Evolutionary conservation across 1,140 invertebrate genomes (phyloP), one percentile per base, ranked within the genome.

Genomic region (Drosophila pandora): DNA sequence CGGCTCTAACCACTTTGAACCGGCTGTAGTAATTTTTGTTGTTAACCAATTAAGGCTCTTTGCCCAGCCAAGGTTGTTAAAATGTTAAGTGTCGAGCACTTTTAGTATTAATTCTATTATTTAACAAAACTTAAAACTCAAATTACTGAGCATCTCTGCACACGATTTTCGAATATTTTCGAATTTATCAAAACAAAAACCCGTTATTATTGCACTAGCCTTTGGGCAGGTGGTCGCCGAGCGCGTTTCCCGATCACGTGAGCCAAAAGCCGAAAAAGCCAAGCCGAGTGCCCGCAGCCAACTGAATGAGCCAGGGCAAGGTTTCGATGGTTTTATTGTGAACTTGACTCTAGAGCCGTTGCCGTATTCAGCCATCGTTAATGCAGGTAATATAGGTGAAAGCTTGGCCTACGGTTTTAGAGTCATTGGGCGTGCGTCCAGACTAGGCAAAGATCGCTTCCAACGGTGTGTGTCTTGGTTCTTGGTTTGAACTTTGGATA

Each of bases 281-380:
- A 49, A 56, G 41, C 34, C 67, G 67, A 70, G 64, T 48, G 77
- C 61, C 68, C 85, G 63, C 74, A 87, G 68, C 53, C 67, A 77
- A 84, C 81, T 84, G 78, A 84, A 43, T 60, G 56, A 73, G 68
- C 73, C 82, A 77, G 79, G 73, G 77, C 81, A 65, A 68, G 62
- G 57, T 76, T 81, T 60, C 43, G 58, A 87, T 71, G 74, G 73
- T 85, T 85, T 85, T 87, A 82, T 87, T 68, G 34, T 76, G 73
- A 87, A 87, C 81, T 87, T 87, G 82, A 87, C 64, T 87, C 65
- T 57, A 52, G 30, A 45, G 47, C 53, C 28, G 39, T 17, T 53
- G 54, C 28, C 39, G 67, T 57, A 37, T 74, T 28, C 62, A 64
- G 41, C 48, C 50, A 34, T 8, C 59, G 25, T 34, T 30, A 41